phyloP scores from a whole-genome alignment of 2,113 vertebrate genomes.

The Centropus bengalensis region DNA sequence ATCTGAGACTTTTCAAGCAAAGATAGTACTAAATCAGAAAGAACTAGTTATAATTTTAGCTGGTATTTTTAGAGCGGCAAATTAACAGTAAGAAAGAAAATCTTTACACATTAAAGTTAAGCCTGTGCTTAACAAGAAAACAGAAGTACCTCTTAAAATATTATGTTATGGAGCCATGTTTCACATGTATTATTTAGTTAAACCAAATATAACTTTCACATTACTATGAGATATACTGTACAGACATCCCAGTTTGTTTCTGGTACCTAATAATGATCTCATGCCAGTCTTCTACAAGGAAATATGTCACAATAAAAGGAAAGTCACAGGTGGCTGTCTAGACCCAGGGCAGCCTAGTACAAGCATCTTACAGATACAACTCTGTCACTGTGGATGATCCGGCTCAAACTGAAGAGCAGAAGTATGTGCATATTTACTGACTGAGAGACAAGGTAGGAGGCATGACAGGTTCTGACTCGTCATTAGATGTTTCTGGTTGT shows the following conservation, averaged over 20 bases:
- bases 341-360: neutral
- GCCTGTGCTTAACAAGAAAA: neutral
- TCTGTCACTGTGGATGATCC: neutral
- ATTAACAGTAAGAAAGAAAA: neutral
- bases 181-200: neutral
- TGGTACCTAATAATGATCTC: neutral
- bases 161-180: fast-evolving
- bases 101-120: neutral
- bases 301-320: neutral
- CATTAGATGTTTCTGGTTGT: neutral
- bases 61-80: neutral
- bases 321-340: neutral
- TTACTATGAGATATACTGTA: neutral
- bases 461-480: neutral
- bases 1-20: neutral
- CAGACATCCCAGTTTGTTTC: neutral
- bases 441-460: neutral
- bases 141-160: neutral
- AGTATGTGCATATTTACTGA: neutral
- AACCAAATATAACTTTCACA: neutral
- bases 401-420: neutral
- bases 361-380: neutral
- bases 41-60: neutral
- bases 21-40: neutral
- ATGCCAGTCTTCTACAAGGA: neutral